These are phyloP conservation scores for Copsychus sechellarum DNA, from an alignment of 2,113 vertebrate species.

Conservation along the genomic window DNA sequence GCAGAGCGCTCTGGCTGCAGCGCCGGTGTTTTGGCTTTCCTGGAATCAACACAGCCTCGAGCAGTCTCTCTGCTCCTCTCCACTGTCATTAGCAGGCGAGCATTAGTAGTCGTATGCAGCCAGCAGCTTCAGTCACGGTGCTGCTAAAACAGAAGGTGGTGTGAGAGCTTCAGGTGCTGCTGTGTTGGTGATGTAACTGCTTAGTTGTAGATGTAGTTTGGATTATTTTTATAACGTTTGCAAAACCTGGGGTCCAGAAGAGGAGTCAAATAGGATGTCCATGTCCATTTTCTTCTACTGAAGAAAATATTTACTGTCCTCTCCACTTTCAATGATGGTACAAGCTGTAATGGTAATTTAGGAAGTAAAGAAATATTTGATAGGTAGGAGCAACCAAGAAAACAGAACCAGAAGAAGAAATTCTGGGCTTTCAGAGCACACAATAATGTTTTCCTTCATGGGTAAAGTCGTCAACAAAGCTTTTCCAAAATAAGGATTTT, in stretches of 20 bases:
- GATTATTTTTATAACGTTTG: background rate
- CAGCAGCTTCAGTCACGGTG: background rate
- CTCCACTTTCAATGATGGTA: background rate
- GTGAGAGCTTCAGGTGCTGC: background rate
- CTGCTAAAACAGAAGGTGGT: background rate
- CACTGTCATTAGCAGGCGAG: rapidly evolving
- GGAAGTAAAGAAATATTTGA: background rate
- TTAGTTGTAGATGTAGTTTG: background rate
- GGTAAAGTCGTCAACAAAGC: background rate
- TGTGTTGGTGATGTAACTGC: background rate
- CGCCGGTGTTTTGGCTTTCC: rapidly evolving
- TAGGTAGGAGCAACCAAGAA: background rate
- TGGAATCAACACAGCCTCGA: rapidly evolving
- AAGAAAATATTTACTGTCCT: background rate
- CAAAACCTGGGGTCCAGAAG: background rate
- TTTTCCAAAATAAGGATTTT: background rate
- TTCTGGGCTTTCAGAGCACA: background rate
- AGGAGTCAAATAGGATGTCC: background rate
- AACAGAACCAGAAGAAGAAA: background rate
- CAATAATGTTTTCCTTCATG: background rate
- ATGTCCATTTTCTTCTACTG: no score
- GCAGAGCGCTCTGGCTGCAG: background rate
- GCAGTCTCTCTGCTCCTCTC: background rate
- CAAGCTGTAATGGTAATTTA: background rate
- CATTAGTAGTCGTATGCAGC: rapidly evolving